Conservation (phyloP, 2,797 vertebrate species). For the Lacerta agilis region DNA sequence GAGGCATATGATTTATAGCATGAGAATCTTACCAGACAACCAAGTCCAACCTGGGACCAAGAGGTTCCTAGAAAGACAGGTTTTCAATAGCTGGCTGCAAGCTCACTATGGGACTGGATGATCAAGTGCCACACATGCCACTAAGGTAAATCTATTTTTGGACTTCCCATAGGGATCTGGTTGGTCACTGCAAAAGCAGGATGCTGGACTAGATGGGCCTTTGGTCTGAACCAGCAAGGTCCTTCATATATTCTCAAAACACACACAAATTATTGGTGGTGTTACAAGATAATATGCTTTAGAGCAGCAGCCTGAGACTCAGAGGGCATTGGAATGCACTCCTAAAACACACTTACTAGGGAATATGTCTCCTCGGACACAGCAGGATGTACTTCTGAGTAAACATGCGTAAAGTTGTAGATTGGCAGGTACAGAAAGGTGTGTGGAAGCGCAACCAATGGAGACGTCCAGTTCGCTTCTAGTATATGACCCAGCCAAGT, state of each 20-base stretch:
- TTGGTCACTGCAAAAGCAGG: no score
- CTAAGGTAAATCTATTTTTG: not conserved
- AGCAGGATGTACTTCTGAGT: not conserved
- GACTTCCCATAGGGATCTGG: no score
- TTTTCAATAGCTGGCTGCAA: not conserved
- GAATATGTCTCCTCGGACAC: not conserved
- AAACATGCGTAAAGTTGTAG: not conserved
- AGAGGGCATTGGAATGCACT: not conserved
- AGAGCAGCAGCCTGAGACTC: not conserved
- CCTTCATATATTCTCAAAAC: no score
- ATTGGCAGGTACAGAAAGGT: not conserved
- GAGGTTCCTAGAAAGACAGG: not conserved
- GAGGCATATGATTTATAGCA: no score
- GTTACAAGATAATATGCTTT: not conserved
- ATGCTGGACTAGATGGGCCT: no score
- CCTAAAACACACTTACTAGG: not conserved
- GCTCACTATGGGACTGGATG: no score
- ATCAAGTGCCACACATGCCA: not conserved
- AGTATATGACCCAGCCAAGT: not conserved
- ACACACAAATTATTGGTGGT: not conserved
- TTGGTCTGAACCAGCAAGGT: no score
- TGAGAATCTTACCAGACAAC: no score
- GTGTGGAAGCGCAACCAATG: no score
- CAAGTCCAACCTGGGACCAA: not conserved
- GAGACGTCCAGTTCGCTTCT: not conserved